phyloP scores from a whole-genome alignment of 2,888 invertebrate species.

The Tinea pellionella region DNA sequence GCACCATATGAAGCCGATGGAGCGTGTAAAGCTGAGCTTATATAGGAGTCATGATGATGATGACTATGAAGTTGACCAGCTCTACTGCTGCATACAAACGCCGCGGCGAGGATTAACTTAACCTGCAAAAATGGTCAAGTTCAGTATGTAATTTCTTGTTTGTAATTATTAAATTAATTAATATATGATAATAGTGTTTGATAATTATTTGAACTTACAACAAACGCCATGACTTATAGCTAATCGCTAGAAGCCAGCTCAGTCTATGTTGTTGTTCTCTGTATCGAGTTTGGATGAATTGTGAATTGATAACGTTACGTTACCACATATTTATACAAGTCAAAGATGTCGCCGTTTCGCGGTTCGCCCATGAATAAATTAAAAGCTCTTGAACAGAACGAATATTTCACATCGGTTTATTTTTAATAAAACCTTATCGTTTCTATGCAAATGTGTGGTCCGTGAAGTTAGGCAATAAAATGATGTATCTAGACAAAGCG shows the following conservation, averaged over 20 bases:
- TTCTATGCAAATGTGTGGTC: conserved; percentile 21
- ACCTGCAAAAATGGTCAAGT: conserved; percentile 40
- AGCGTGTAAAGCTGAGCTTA: conserved; percentile 39
- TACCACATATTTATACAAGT: conserved; percentile 56
- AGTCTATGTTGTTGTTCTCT: conserved; percentile 48
- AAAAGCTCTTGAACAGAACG: conserved; percentile 17
- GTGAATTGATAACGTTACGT: conserved; percentile 43
- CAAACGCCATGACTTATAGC: conserved; percentile 66
- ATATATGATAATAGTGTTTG: not conserved
- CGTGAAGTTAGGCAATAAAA: conserved; percentile 24
- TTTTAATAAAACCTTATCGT: conserved; percentile 6
- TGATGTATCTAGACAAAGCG: conserved; percentile 21
- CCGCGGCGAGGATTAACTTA: conserved; percentile 44
- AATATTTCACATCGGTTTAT: conserved; percentile 27
- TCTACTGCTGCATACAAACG: conserved; percentile 41
- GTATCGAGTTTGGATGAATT: conserved; percentile 49
- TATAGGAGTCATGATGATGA: conserved; percentile 41
- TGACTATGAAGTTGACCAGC: conserved; percentile 39
- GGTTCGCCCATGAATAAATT: conserved; percentile 47
- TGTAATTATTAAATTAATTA: conserved; percentile 11
- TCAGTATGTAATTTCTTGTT: not conserved
- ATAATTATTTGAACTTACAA: conserved; percentile 43
- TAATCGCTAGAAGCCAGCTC: conserved; percentile 60
- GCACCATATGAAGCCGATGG: conserved; percentile 51
- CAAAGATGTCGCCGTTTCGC: conserved; percentile 37